Base-by-base conservation (phyloP, 2,888 invertebrate genomes). In the Desoria tigrina region DNA sequence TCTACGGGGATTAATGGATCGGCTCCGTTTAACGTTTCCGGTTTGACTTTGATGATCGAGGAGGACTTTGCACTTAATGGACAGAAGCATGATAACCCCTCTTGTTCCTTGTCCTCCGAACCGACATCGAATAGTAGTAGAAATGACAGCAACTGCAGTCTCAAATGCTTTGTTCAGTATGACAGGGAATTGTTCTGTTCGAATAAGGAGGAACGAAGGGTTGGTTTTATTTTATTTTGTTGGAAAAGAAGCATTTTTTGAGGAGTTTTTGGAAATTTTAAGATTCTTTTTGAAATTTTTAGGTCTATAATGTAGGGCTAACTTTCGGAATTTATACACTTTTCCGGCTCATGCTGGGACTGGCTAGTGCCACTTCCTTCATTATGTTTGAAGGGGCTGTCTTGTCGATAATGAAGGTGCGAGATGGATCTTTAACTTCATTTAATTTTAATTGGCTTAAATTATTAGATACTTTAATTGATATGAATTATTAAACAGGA, bases 371-470 rank as follows among this genome's bases (percentile, higher is more conserved):
- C 88, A 39, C 39, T 16, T 9, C 39, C 9, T 39, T 39, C 39
- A 39, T 89, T 27, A 89, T 90, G 88, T 90, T 90, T 78, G 89
- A 90, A 80, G 80, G 89, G 1, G 90, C 90, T 0, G 89, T 88
- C 2, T 88, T 90, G 65, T 87, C 89, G 4, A 88, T 90, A 75
- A 81, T 90, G 85, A 76, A 69, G 73, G 76, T 71, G 58, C 61
- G 39, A 39, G 16, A 11, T 11, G 39, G 9, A 11, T 16, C 39
- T 11, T 11, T n/a, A n/a, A n/a, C n/a, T n/a, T n/a, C n/a, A n/a
- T n/a, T n/a, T n/a, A n/a, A n/a, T 51, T 63, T 26, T 16, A 50
- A 4, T 54, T 24, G 50, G 27, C 14, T n/a, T 45, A 4, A 16
- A n/a, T n/a, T n/a, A n/a, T n/a, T n/a, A n/a, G 42, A n/a, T n/a